A percentile compares a stretch with the other conserved stretches of the same genome.
These are phyloP conservation scores for Rhyacophila brunnea DNA, from an alignment of 1,140 invertebrate species.

Conservation along the genomic window DNA sequence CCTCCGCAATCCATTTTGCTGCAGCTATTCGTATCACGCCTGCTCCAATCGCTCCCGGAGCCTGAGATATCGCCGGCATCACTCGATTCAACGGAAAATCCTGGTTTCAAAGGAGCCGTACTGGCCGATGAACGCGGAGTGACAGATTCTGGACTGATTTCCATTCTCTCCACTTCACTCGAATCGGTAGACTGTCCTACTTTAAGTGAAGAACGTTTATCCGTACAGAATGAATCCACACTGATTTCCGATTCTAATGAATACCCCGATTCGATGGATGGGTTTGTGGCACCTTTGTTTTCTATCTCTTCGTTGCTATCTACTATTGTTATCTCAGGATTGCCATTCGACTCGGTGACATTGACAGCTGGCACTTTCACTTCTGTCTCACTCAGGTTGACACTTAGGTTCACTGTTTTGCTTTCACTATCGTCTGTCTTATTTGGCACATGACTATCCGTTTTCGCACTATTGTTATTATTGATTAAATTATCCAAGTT, in stretches of 20 bases:
- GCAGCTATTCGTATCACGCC: conserved; percentile 42
- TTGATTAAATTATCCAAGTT: conserved; percentile 42
- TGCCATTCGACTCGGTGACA: conserved; percentile 52
- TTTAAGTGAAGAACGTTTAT: conserved; percentile 52
- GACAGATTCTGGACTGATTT: conserved; percentile 53
- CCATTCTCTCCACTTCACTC: conserved; percentile 53
- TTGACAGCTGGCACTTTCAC: conserved; percentile 45
- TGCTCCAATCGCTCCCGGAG: conserved; percentile 58
- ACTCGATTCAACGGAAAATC: conserved; percentile 63
- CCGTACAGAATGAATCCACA: conserved; percentile 50
- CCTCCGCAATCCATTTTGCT: conserved; percentile 33
- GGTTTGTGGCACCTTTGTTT: conserved; percentile 38
- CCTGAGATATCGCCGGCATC: conserved; percentile 59
- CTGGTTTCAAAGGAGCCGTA: conserved; percentile 51
- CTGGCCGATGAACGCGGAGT: conserved; percentile 49
- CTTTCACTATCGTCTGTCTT: conserved; percentile 27
- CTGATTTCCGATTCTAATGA: conserved; percentile 55
- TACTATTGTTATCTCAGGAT: conserved; percentile 52
- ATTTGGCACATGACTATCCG: conserved; percentile 47
- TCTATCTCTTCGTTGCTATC: conserved; percentile 51
- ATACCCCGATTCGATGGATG: conserved; percentile 53
- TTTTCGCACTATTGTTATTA: conserved; percentile 49
- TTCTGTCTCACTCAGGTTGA: conserved; percentile 16
- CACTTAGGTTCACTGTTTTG: conserved; percentile 34
- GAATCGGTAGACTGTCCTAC: conserved; percentile 55